Conservation (phyloP, 2,113 vertebrate species). For the Stercorarius parasiticus region DNA sequence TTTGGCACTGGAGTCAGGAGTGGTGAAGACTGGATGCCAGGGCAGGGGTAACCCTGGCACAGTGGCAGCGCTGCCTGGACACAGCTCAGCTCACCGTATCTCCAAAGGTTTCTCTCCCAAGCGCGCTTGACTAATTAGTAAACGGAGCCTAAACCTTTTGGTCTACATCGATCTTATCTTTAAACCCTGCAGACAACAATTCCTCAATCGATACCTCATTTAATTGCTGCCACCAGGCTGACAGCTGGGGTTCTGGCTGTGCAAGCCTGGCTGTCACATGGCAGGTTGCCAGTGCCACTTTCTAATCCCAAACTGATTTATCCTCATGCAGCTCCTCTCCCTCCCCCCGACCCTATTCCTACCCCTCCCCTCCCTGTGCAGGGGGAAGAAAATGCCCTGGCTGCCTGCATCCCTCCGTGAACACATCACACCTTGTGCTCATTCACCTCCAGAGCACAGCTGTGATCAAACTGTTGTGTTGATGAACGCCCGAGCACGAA, state of each 20-base stretch:
- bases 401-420: background rate
- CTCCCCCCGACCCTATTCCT: background rate
- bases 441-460: fast-evolving
- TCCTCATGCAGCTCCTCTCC: background rate
- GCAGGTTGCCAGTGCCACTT: slow-evolving; percentile 46
- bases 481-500: background rate
- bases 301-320: slow-evolving; percentile 53
- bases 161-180: slow-evolving; percentile 68
- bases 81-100: background rate
- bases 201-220: slow-evolving; percentile 71
- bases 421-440: background rate
- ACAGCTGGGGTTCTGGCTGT: slow-evolving; percentile 57
- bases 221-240: slow-evolving; percentile 71
- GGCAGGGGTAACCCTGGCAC: background rate
- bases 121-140: slow-evolving; percentile 58
- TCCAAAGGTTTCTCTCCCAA: slow-evolving; percentile 18
- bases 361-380: background rate
- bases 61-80: fast-evolving
- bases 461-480: fast-evolving
- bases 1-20: background rate
- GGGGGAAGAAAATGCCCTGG: background rate
- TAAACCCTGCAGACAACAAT: slow-evolving; percentile 68
- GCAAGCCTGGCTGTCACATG: slow-evolving; percentile 41
- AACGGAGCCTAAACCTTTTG: slow-evolving; percentile 64
- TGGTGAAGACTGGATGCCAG: fast-evolving